Evolutionary conservation across 2,113 vertebrate species (phyloP), one percentile per base, ranked within the genome.

Genomic region (Verasper variegatus): DNA sequence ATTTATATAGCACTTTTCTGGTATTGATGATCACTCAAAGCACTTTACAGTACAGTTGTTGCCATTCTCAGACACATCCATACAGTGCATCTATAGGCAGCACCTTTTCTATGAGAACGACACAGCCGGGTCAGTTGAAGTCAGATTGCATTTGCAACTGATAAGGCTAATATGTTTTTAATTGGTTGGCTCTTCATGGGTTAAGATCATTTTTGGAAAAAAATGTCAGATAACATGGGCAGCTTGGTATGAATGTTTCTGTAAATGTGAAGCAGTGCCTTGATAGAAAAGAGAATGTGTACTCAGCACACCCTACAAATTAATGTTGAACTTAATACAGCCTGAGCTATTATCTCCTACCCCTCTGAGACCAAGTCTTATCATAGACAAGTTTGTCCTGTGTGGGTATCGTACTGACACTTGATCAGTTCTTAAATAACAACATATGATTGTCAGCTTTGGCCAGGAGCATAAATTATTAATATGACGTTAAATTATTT

Each of bases 321-420:
- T 31, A 31, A 31, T 5, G 6, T 31, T 31, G 31, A 31, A 31
- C 6, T 31, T 31, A 31, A 31, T 7, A 31, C 6, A 31, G 31
- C 31, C 31, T 31, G 31, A 31, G 31, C 31, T 31, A 31, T 31
- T 31, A 31, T 31, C 5, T 31, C 31, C 31, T 31, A 31, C 6
- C 70, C 86, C 84, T 75, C 84, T 47, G 86, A 85, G 51, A 52
- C 51, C 51, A 86, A 54, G 64, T 65, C 18, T 21, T 49, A 14
- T 47, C 15, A 10, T 11, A 40, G 37, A 40, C 37, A 40, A 35
- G 37, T 40, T 40, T 11, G 37, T 4, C 45, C 14, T 47, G 51
- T 7, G 51, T n/a, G 51, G 5, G 5, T 88, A 60, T 66, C 74
- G 31, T 65, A 61, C 73, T 1, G 31, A 31, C 7, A 35, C 42